phyloP scores from a whole-genome alignment of 1,140 invertebrate genomes.

The Phthorimaea operculella region DNA sequence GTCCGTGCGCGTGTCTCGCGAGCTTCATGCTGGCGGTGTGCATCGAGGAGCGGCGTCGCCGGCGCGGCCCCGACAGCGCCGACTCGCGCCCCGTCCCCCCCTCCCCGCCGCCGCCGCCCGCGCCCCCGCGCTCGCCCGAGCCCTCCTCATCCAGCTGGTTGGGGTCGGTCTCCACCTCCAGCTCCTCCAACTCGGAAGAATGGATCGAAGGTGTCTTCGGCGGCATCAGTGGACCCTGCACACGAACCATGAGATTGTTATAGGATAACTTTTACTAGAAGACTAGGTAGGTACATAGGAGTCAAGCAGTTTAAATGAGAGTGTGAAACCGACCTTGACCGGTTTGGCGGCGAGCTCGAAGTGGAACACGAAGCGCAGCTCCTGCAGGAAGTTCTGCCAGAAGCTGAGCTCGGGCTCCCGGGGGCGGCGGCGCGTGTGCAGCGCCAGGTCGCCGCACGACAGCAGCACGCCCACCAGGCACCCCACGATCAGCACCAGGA shows the following conservation, averaged over 20 bases:
- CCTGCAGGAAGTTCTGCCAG: constrained; percentile 27
- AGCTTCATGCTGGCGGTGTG: constrained; percentile 44
- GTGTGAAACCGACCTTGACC: constrained; percentile 26
- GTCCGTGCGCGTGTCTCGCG: constrained; percentile 27
- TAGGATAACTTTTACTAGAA: neutral
- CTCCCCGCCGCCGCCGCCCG: constrained; percentile 16
- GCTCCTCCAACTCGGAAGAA: neutral
- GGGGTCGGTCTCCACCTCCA: constrained; percentile 6
- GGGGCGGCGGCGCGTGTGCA: constrained; percentile 29
- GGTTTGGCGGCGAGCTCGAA: constrained; percentile 50
- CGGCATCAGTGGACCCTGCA: neutral
- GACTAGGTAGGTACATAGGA: neutral
- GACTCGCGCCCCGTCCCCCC: constrained; percentile 3
- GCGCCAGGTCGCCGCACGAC: constrained; percentile 50
- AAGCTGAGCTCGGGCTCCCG: constrained; percentile 25
- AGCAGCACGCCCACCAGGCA: constrained; percentile 56
- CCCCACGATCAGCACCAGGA: constrained; percentile 84
- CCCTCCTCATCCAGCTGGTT: constrained; percentile 8
- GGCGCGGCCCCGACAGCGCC: constrained; percentile 14
- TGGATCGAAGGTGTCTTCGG: neutral
- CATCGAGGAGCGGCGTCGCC: constrained; percentile 45
- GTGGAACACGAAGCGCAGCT: constrained; percentile 52
- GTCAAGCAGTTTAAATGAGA: neutral
- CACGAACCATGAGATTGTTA: neutral
- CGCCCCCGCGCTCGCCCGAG: constrained; percentile 4